A percentile compares a stretch with the other conserved stretches of the same genome.
Conservation (phyloP, 2,888 invertebrate species). For the Myopa tessellatipennis region DNA sequence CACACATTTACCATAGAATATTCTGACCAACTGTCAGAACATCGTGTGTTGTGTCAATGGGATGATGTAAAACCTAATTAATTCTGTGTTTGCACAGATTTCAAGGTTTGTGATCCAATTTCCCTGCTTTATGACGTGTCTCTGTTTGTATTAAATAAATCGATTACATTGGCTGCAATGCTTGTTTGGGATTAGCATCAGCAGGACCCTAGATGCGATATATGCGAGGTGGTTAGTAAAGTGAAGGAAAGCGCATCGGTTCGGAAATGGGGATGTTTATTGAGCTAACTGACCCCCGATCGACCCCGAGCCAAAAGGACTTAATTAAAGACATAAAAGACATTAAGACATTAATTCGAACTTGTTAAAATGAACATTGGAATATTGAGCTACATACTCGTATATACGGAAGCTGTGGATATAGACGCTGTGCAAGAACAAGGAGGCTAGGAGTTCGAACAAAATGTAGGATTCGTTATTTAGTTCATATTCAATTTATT, state of each 20-base stretch:
- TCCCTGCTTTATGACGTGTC: constrained; percentile 24
- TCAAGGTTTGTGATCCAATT: constrained; percentile 41
- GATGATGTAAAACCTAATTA: constrained; percentile 57
- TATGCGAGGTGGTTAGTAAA: background rate
- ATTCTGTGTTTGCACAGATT: constrained; percentile 61
- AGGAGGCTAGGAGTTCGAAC: too few species aligned
- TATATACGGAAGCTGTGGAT: too few species aligned
- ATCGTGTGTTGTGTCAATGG: constrained; percentile 1
- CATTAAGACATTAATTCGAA: background rate
- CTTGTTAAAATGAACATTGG: background rate
- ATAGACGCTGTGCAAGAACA: too few species aligned
- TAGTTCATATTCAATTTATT: too few species aligned
- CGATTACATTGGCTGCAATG: constrained; percentile 29
- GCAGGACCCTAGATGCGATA: background rate
- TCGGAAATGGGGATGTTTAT: background rate
- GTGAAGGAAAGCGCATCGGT: too few species aligned
- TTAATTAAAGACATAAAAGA: constrained; percentile 29
- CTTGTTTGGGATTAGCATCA: constrained; percentile 33
- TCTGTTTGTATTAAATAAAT: constrained; percentile 30
- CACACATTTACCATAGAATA: background rate
- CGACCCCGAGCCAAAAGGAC: constrained; percentile 14
- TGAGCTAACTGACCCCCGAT: background rate
- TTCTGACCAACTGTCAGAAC: constrained; percentile 27
- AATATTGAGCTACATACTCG: too few species aligned
- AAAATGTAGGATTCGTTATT: too few species aligned